These are phyloP conservation scores for Ceramica pisi DNA, from an alignment of 2,888 invertebrate species.

Conservation along the genomic window DNA sequence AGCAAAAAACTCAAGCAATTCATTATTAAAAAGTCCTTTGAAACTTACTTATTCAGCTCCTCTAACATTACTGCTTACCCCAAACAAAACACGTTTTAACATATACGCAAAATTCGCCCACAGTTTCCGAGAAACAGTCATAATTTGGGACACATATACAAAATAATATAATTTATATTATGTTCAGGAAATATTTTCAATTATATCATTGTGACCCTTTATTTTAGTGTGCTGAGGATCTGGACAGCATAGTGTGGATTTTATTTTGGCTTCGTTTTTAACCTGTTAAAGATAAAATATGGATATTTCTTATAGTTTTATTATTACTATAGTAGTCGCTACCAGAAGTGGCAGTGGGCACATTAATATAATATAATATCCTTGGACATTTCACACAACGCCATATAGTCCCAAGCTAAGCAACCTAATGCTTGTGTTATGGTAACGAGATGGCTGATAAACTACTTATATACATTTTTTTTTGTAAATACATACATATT, in stretches of 20 bases:
- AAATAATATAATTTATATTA: constrained; percentile 69
- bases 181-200: constrained; percentile 67
- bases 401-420: too few relatives aligned
- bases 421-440: too few relatives aligned
- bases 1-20: neutral
- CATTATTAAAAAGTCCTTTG: constrained; percentile 26
- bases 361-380: too few relatives aligned
- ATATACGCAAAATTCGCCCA: constrained; percentile 24
- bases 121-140: constrained; percentile 46
- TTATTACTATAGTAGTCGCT: too few relatives aligned
- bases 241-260: constrained; percentile 49
- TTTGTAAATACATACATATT: too few relatives aligned
- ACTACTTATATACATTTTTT: too few relatives aligned
- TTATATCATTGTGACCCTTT: constrained; percentile 70
- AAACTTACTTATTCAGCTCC: neutral
- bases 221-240: constrained; percentile 63
- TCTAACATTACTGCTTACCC: constrained; percentile 20
- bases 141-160: constrained; percentile 43
- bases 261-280: neutral
- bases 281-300: neutral
- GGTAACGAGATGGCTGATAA: too few relatives aligned
- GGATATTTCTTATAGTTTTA: too few relatives aligned
- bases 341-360: too few relatives aligned
- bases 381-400: too few relatives aligned
- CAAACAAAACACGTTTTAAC: constrained; percentile 17